Base-by-base conservation (phyloP, 2,113 vertebrate genomes). In the Leptosomus discolor region DNA sequence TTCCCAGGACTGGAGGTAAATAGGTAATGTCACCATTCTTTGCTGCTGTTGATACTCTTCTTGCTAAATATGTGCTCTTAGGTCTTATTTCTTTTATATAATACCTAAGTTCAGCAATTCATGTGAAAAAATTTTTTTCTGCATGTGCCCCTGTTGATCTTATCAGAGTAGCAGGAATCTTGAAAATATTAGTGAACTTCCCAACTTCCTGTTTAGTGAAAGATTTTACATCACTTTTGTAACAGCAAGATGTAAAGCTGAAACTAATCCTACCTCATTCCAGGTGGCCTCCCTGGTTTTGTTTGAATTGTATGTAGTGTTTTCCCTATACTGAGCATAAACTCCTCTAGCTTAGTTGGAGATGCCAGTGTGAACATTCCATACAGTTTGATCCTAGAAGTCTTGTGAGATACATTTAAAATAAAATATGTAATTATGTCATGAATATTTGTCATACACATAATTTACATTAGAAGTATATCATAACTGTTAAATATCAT, bases 81-180 rank as follows among this genome's bases (percentile, higher is more conserved):
- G 7, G 15, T 78, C 23, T 71, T 8, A 48, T 41, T 82, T 77
- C 39, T 67, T 82, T 43, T 43, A 60, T 11, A 30, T 37, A 29
- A 4, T 34, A 43, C 21, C 11, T 15, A 58, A 43, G 3, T 50
- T 67, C 1, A 0, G 0, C 29, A 85, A 20, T 22, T 45, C 4
- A 4, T 1, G 4, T 37, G 65, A 56, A 78, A 51, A 45, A 46
- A 51, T 36, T 75, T 70, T 10, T 81, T 46, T 78, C 26, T 90
- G 30, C n/a, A n/a, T 3, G 0, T 56, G 34, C 26, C 30, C 20
- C 39, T 39, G 3, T 2, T 53, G 16, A 20, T 70, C 50, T 84
- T 69, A 26, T 2, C 37, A 63, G 24, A 43, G 24, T 27, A 74
- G 19, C 41, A 91, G 43, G 43, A 82, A 51, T 16, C 78, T 78